These are phyloP conservation scores for Cepphus grylle DNA, from an alignment of 2,113 vertebrate species.

Conservation along the genomic window DNA sequence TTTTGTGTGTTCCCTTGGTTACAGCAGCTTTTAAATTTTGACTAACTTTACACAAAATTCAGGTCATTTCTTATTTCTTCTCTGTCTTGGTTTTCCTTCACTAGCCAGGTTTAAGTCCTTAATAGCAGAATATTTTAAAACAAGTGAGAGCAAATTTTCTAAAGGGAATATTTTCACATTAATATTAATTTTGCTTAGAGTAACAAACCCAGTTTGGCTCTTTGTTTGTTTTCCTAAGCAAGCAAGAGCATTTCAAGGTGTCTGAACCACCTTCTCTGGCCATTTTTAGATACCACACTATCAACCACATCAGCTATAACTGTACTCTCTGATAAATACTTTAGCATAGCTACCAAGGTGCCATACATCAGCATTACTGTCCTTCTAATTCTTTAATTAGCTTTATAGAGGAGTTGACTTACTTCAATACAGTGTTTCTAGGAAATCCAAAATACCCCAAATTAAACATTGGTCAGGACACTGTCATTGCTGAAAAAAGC, in stretches of 20 bases:
- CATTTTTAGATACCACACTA: background rate
- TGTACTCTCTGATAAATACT: background rate
- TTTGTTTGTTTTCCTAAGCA: background rate
- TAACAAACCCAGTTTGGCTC: background rate
- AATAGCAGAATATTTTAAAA: background rate
- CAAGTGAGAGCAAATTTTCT: background rate
- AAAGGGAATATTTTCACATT: background rate
- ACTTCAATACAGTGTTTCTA: background rate
- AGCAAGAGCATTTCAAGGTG: background rate
- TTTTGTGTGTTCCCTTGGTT: background rate
- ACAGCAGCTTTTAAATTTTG: background rate
- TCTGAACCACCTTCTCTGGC: background rate
- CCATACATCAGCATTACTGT: background rate
- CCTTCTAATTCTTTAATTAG: background rate
- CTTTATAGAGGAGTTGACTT: background rate
- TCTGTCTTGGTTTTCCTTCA: background rate
- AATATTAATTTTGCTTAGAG: background rate
- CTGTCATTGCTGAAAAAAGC: background rate
- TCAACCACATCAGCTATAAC: background rate
- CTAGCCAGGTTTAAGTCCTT: background rate
- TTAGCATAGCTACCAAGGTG: background rate
- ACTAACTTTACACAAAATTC: background rate
- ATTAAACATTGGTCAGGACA: background rate
- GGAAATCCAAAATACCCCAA: background rate
- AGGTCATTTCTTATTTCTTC: background rate